phyloP scores from a whole-genome alignment of 2,888 invertebrate species.

The Clistopyga incitator region DNA sequence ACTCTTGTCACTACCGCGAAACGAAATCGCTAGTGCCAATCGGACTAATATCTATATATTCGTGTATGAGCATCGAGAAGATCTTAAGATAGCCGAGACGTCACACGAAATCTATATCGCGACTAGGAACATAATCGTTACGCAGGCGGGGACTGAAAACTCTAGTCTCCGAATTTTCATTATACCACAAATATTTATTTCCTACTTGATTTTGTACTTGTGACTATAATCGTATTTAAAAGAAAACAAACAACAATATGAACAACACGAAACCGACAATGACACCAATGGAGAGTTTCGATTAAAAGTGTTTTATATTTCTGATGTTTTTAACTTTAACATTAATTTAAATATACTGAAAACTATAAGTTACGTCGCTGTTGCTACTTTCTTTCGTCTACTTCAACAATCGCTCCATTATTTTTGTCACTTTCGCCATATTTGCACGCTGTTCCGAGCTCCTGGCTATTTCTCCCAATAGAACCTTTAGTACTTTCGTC shows the following conservation, averaged over 20 bases:
- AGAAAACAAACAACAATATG: constrained; percentile 37
- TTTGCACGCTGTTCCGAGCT: constrained; percentile 88
- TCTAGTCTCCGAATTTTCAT: constrained; percentile 79
- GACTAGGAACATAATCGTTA: constrained; percentile 71
- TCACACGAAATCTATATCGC: constrained; percentile 60
- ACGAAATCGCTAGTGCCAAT: constrained; percentile 48
- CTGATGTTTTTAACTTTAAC: constrained; percentile 77
- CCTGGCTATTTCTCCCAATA: constrained; percentile 87
- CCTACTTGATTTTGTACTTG: constrained; percentile 82
- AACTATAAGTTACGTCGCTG: constrained; percentile 60
- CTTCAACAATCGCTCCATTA: constrained; percentile 87
- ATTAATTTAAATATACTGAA: constrained; percentile 76
- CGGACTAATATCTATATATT: constrained; percentile 34
- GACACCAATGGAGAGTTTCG: constrained; percentile 68
- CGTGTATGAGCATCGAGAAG: constrained; percentile 53
- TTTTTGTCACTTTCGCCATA: constrained; percentile 87
- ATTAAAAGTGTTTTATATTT: constrained; percentile 79
- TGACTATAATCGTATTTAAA: constrained; percentile 78
- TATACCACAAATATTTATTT: constrained; percentile 81
- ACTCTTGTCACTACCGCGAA: constrained; percentile 70
- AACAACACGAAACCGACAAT: constrained; percentile 43
- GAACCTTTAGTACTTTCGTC: constrained; percentile 88
- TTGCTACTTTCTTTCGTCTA: constrained; percentile 39
- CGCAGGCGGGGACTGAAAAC: constrained; percentile 76
- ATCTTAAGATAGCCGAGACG: constrained; percentile 54